These are phyloP conservation scores for Fukomys damarensis DNA, from an alignment of 2,113 vertebrate genomes.

Conservation along the genomic window DNA sequence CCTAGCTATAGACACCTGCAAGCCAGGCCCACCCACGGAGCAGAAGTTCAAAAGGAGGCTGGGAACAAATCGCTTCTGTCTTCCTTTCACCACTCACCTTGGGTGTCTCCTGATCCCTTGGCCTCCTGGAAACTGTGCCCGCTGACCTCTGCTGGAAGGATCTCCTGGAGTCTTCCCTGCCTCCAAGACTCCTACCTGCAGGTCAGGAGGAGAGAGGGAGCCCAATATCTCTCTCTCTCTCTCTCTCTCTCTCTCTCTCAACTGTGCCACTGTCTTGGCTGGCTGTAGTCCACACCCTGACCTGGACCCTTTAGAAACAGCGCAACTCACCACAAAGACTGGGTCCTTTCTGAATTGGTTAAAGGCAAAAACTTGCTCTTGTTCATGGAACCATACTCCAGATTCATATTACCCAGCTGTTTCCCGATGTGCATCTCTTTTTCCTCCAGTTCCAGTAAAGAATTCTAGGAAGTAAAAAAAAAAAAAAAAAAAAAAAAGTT, in stretches of 20 bases:
- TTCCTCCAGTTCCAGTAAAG: not conserved
- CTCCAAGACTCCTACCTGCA: not conserved
- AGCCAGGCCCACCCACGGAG: slow-evolving; percentile 75
- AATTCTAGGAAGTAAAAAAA: slow-evolving; percentile 36
- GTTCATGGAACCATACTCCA: not conserved
- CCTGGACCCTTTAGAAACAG: not conserved
- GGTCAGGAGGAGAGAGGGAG: not conserved
- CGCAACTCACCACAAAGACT: not conserved
- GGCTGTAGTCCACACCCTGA: not conserved
- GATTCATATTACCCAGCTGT: not conserved
- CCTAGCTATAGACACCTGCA: slow-evolving; percentile 72
- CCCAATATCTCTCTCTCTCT: not conserved
- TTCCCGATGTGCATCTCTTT: not conserved
- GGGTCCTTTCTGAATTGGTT: slow-evolving; percentile 14
- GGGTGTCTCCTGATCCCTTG: slow-evolving; percentile 40
- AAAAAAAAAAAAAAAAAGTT: no score
- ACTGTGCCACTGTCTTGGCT: not conserved
- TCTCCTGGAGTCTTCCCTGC: not conserved
- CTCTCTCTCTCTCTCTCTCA: not conserved
- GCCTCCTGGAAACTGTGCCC: slow-evolving; percentile 20
- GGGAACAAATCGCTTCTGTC: slow-evolving; percentile 73
- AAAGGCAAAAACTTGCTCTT: not conserved
- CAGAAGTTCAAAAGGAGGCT: slow-evolving; percentile 47
- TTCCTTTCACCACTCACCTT: slow-evolving; percentile 59
- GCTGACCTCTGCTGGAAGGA: not conserved